Evolutionary conservation across 2,888 invertebrate genomes (phyloP).

Genomic region (Petrolisthes cinctipes): DNA sequence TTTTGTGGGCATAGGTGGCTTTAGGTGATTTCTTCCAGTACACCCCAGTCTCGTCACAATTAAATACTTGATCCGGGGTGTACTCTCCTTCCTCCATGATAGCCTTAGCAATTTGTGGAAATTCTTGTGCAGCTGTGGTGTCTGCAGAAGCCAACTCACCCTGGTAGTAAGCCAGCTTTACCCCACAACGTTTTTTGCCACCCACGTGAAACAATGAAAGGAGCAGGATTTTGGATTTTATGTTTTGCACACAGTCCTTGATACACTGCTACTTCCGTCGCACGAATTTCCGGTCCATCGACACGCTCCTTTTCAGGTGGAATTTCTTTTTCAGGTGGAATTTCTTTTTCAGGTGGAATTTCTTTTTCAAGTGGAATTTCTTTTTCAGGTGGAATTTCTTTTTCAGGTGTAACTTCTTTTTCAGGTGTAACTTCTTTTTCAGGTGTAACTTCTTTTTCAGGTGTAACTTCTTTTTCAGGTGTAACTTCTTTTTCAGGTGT

Average conservation of each 20-base stretch:
- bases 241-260: not conserved
- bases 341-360: too few relatives aligned
- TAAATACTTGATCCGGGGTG: constrained; percentile 52
- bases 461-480: too few relatives aligned
- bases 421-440: too few relatives aligned
- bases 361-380: too few relatives aligned
- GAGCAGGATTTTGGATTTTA: not conserved
- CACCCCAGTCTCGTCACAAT: constrained; percentile 54
- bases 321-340: too few relatives aligned
- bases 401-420: too few relatives aligned
- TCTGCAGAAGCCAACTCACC: constrained; percentile 39
- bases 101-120: not conserved
- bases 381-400: too few relatives aligned
- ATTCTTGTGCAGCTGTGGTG: not conserved
- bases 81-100: constrained; percentile 23
- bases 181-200: not conserved
- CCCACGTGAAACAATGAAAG: not conserved
- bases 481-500: too few relatives aligned
- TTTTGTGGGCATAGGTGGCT: constrained; percentile 6
- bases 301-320: not conserved
- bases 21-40: constrained; percentile 66
- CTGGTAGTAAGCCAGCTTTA: not conserved
- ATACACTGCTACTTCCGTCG: not conserved
- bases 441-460: too few relatives aligned
- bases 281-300: not conserved